These are phyloP conservation scores for Melanotaenia trifasciata DNA, from an alignment of 2,797 vertebrate genomes.

Conservation along the genomic window DNA sequence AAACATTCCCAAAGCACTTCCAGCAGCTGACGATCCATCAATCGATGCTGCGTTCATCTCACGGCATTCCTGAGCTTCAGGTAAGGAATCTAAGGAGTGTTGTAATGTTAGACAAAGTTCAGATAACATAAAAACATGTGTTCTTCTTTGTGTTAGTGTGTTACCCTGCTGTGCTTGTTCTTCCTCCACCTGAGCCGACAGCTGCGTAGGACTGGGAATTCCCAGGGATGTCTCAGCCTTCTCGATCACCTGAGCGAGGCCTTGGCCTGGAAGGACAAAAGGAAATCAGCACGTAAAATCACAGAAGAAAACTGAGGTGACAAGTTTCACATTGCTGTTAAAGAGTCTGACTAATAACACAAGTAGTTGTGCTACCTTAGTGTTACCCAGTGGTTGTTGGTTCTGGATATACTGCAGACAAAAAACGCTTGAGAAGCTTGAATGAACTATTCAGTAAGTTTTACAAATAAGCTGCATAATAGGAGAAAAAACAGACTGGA, in stretches of 20 bases:
- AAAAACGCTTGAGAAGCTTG: too few relatives aligned
- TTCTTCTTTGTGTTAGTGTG: neutral
- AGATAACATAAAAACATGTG: too few relatives aligned
- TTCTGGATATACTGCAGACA: too few relatives aligned
- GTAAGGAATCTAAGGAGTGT: neutral
- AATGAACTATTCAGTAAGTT: too few relatives aligned
- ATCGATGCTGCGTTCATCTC: slow-evolving; percentile 49
- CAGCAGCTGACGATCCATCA: slow-evolving; percentile 75
- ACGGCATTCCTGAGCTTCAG: slow-evolving; percentile 38
- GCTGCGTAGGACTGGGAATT: slow-evolving; percentile 90
- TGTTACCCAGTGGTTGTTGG: too few relatives aligned
- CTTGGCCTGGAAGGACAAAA: slow-evolving; percentile 85
- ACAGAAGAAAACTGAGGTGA: too few relatives aligned
- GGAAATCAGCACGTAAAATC: fast-evolving
- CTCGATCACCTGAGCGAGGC: slow-evolving; percentile 94
- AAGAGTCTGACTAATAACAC: too few relatives aligned
- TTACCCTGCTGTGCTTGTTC: slow-evolving; percentile 58
- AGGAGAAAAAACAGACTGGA: too few relatives aligned
- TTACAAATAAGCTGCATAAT: too few relatives aligned
- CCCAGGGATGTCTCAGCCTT: slow-evolving; percentile 96
- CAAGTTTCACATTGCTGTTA: too few relatives aligned
- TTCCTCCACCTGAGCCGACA: slow-evolving; percentile 84
- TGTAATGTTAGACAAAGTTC: too few relatives aligned
- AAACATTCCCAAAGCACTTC: slow-evolving; percentile 90
- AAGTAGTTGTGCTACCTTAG: too few relatives aligned